Base-by-base conservation (phyloP, 2,113 vertebrate genomes). In the Leuciscus idus region DNA sequence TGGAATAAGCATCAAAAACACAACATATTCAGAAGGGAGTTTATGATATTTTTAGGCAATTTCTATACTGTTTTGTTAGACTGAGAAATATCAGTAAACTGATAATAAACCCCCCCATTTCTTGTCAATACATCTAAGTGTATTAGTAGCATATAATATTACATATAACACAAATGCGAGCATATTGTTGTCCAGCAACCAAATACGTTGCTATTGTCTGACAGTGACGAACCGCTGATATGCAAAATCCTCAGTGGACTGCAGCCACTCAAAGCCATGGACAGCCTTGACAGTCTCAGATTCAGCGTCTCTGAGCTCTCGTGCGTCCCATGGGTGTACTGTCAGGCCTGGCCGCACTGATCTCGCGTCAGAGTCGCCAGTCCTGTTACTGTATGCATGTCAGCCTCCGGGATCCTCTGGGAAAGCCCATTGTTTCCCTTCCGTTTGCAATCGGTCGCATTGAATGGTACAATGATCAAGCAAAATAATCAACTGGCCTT, bases 401-500 rank as follows among this genome's bases (percentile, higher is more conserved):
- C 90, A 88, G 90, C 79, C 73, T 61, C 39, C 33, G 72, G 83
- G 89, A 76, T 82, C 88, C 89, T 85, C 77, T 26, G 87, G 84
- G 92, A 86, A 85, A 87, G 91, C 88, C 85, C 85, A 91, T 92
- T 91, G 89, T 91, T 86, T 81, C 77, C 83, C n/a, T 68, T 62
- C 83, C 70, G 57, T 85, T 89, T 87, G 88, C 83, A 91, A 90
- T 70, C 87, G 73, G 84, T 86, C 77, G 76, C 86, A 88, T 89
- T 90, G 88, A 94, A 93, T 92, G 92, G 91, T 90, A 92, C 91
- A 93, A 90, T 91, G 92, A 94, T 93, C 92, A 92, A 91, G 92
- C 89, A 91, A 93, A 89, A 88, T 93, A 94, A 95, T 95, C 93
- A 93, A 92, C 90, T 90, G 90, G 86, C 90, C 94, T 95, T 95